Evolutionary conservation across 1,140 invertebrate species (phyloP), one percentile per base, ranked within the genome.

Genomic region (Anadara kagoshimensis): DNA sequence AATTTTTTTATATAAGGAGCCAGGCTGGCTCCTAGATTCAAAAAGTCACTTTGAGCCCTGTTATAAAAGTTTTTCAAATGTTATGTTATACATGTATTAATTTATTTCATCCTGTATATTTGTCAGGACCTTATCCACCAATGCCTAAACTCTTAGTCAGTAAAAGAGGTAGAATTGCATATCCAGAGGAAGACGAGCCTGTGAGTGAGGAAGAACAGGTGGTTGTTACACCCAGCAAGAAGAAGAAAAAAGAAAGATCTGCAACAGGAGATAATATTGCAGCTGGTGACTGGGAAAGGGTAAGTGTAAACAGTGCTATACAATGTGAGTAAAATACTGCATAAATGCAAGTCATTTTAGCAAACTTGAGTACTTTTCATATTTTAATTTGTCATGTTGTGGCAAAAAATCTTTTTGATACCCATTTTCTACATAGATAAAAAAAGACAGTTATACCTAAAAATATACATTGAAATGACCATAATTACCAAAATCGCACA

Each of bases 101-200:
- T 36, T n/a, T 5, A 3, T 58, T 63, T 72, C 16, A 16, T 59
- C 65, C 5, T 57, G 44, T 57, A 63, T 20, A 51, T 22, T 56
- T 45, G 57, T 1, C 59, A 87, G 86, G 80, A 41, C 86, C 83
- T 14, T 87, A 87, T 65, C 86, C 86, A 64, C 86, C 86, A 61
- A 87, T 87, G 86, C 86, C 86, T 5, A 87, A 87, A 68, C 83
- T 67, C 67, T 62, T 66, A 12, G 57, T 84, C 16, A 82, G 84
- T 20, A 80, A 75, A 56, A 77, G 75, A 68, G 85, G 85, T 36
- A 80, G 80, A 61, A 75, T 87, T 18, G 54, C 69, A 29, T 78
- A 83, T 41, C 81, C 79, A 51, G 82, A 84, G 58, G 85, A 80
- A 63, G 74, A 78, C 58, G 73, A 75, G 41, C 63, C 73, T 18